Percentiles rank a stretch among this genome's conserved stretches.
Evolutionary conservation across 2,113 vertebrate genomes (phyloP).

Genomic region (Leptocoma aspasia): DNA sequence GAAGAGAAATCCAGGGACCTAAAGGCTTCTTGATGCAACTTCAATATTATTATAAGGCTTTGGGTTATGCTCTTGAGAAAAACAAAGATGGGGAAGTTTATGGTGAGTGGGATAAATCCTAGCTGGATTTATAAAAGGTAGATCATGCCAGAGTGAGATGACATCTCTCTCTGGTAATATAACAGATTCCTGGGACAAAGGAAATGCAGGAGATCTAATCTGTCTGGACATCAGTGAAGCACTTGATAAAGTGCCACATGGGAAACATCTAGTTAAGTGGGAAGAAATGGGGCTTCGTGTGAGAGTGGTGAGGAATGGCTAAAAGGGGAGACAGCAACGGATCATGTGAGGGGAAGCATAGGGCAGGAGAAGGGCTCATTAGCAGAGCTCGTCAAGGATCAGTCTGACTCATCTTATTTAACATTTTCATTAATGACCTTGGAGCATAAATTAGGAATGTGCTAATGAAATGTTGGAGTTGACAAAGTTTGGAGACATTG

Average conservation of each 20-base stretch:
- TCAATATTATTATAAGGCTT: conserved; percentile 6
- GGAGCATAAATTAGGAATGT: conserved; percentile 60
- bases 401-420: conserved; percentile 66
- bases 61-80: not conserved
- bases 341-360: conserved; percentile 33
- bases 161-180: not conserved
- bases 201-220: conserved; percentile 9
- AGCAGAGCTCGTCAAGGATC: conserved; percentile 52
- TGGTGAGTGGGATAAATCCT: not conserved
- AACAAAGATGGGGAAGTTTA: not conserved
- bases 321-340: conserved; percentile 49
- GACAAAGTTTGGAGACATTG: conserved; percentile 54
- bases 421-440: conserved; percentile 67
- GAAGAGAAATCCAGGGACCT: not conserved
- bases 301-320: conserved; percentile 58
- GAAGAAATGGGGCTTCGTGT: not conserved
- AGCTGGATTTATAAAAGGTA: not conserved
- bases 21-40: not conserved
- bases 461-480: conserved; percentile 61
- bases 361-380: conserved; percentile 65
- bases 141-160: not conserved
- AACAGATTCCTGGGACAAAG: not conserved
- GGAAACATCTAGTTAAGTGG: conserved; percentile 50
- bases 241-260: conserved; percentile 15
- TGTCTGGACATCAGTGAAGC: conserved; percentile 17